These are phyloP conservation scores for Elaphurus davidianus DNA, from an alignment of 2,113 vertebrate species.

Conservation along the genomic window DNA sequence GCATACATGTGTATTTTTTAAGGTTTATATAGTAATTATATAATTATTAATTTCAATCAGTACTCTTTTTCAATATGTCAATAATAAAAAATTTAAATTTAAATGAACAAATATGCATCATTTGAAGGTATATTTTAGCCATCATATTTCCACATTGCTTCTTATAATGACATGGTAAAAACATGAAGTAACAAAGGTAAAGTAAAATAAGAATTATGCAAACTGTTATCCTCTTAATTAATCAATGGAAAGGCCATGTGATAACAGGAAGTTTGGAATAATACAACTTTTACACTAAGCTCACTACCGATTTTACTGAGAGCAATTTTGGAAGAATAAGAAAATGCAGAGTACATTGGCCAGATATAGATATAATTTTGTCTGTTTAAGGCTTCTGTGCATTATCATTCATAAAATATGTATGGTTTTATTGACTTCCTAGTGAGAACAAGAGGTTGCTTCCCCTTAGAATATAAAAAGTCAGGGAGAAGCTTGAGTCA, in stretches of 20 bases:
- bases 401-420: constrained; percentile 84
- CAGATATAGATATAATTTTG: constrained; percentile 75
- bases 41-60: constrained; percentile 56
- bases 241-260: constrained; percentile 62
- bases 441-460: constrained; percentile 75
- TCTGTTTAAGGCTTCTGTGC: constrained; percentile 83
- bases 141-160: constrained; percentile 65
- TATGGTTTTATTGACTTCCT: constrained; percentile 77
- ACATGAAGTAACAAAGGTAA: constrained; percentile 67
- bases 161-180: constrained; percentile 61
- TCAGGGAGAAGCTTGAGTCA: constrained; percentile 69
- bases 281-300: constrained; percentile 67
- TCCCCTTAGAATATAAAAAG: constrained; percentile 71
- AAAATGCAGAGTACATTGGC: constrained; percentile 66
- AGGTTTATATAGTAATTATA: constrained; percentile 70
- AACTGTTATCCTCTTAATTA: constrained; percentile 60
- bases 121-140: constrained; percentile 42
- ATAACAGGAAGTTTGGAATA: constrained; percentile 51
- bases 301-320: constrained; percentile 66
- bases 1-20: not conserved
- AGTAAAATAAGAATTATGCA: constrained; percentile 43
- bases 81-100: constrained; percentile 75
- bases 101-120: constrained; percentile 65
- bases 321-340: constrained; percentile 68
- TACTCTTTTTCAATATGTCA: constrained; percentile 76